Base-by-base conservation (phyloP, 2,888 invertebrate genomes). In the Mesoligia furuncula region DNA sequence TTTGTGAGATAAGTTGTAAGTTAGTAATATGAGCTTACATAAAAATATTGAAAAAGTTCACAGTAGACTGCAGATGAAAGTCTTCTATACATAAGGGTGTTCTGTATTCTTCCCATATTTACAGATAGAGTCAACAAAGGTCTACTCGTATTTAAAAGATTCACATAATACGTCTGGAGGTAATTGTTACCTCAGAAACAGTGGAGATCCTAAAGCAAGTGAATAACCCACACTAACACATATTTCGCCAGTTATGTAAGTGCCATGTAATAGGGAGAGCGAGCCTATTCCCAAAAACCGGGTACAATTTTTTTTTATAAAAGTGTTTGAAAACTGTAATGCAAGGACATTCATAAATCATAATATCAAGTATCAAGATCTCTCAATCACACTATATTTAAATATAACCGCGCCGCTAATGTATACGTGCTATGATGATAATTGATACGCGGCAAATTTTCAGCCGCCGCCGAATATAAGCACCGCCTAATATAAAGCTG, bases 381-480 rank as follows among this genome's bases (percentile, higher is more conserved):
- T 7, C 3, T 17, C n/a, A 51, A n/a, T 1, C 69, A 8, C 36
- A 42, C 54, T 78, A 86, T 51, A 86, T 78, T 83, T 77, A 79
- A 85, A 83, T 85, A 69, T 80, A 79, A 73, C 80, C 77, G 81
- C 80, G 69, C 66, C 74, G 79, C 83, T 85, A 86, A 87, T 83
- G 62, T 84, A 88, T 87, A 83, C 85, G 76, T 64, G 72, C 61
- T 72, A 75, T 64, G 79, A 81, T 73, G 81, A 87, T 90, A 90
- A 89, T 89, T 90, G 84, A 85, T 88, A 89, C 80, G 77, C 84
- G 72, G 59, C 83, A 51, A 83, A 86, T 84, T 86, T 84, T 84
- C 86, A 70, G 72, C 70, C 36, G n/a, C 42, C 48, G 27, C 81
- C 31, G 54, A 84, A 80, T 66, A 61, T 84, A 65, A 66, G 70